phyloP scores from a whole-genome alignment of 2,888 invertebrate species.

The Eupithecia centaureata region DNA sequence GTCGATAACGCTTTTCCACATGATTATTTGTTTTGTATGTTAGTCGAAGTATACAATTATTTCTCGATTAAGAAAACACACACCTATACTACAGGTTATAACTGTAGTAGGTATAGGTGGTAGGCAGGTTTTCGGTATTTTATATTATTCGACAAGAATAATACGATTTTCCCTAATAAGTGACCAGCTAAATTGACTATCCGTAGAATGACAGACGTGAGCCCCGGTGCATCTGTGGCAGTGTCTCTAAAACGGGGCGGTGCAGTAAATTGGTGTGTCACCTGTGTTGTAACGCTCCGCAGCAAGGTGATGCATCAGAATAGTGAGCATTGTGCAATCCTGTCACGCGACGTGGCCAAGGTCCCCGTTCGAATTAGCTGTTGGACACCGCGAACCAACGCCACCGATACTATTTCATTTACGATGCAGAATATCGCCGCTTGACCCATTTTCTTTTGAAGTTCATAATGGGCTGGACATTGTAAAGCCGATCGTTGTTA shows the following conservation, averaged over 20 bases:
- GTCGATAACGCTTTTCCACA: conserved; percentile 28
- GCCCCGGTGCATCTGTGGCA: conserved; percentile 1
- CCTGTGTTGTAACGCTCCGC: conserved; percentile 43
- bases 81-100: conserved; percentile 4
- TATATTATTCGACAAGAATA: not conserved
- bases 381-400: conserved; percentile 44
- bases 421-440: conserved; percentile 38
- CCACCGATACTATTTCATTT: conserved; percentile 48
- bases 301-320: conserved; percentile 67
- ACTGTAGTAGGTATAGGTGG: too few relatives aligned
- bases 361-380: conserved; percentile 54
- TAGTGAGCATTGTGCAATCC: conserved; percentile 67
- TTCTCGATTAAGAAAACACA: conserved; percentile 16
- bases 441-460: conserved; percentile 39
- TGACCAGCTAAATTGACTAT: not conserved
- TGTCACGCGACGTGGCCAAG: conserved; percentile 59
- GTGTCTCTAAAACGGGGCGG: conserved; percentile 28
- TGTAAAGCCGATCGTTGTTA: conserved; percentile 22
- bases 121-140: conserved; percentile 1
- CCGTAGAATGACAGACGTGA: not conserved
- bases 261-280: conserved; percentile 39
- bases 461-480: conserved; percentile 29
- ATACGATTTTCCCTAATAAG: not conserved
- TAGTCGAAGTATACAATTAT: conserved; percentile 25
- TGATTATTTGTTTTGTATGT: conserved; percentile 27